phyloP scores from a whole-genome alignment of 1,140 invertebrate species.

The Trachymyrmex septentrionalis region DNA sequence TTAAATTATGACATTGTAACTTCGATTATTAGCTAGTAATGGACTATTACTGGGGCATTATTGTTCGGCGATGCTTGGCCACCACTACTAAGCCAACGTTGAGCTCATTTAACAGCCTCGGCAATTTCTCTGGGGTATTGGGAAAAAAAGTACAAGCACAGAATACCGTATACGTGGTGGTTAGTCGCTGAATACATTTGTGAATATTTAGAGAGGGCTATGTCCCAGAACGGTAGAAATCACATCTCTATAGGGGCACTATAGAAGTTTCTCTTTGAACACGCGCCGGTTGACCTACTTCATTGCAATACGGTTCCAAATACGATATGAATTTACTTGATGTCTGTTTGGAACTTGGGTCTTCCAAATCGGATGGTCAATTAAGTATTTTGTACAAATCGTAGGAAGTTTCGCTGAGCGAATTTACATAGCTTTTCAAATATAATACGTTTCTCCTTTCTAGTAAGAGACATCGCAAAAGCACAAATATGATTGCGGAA shows the following conservation, averaged over 20 bases:
- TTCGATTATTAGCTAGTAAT: slow-evolving; percentile 1
- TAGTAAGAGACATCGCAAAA: background rate
- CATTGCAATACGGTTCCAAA: slow-evolving; percentile 74
- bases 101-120: slow-evolving; percentile 33
- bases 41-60: background rate
- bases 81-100: background rate
- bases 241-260: slow-evolving; percentile 63
- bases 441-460: background rate
- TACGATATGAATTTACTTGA: slow-evolving; percentile 67
- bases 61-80: background rate
- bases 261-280: slow-evolving; percentile 74
- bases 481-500: background rate
- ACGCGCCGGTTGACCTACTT: slow-evolving; percentile 80
- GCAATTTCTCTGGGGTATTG: slow-evolving; percentile 30
- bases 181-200: slow-evolving; percentile 24
- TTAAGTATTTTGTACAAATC: slow-evolving; percentile 73
- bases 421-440: background rate
- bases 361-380: slow-evolving; percentile 71
- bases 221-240: slow-evolving; percentile 73
- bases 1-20: slow-evolving; percentile 11
- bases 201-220: slow-evolving; percentile 53
- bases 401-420: background rate
- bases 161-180: background rate
- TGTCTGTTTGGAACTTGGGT: slow-evolving; percentile 58
- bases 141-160: slow-evolving; percentile 16